These are phyloP conservation scores for Rhizoglyphus robini DNA, from an alignment of 1,140 invertebrate species.

Conservation along the genomic window DNA sequence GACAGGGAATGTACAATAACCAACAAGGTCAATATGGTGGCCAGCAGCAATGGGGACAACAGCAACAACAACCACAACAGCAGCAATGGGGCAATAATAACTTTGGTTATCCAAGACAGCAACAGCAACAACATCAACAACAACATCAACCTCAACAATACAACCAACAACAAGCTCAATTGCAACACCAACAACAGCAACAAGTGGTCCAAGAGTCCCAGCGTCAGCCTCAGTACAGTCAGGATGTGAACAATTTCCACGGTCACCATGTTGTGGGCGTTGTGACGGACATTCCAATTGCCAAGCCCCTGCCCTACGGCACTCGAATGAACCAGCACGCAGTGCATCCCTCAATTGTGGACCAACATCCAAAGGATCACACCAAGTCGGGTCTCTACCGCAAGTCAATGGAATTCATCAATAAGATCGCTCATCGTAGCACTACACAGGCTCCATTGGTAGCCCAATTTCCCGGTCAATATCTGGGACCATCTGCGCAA, in stretches of 20 bases:
- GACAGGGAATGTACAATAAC: neutral
- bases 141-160: neutral
- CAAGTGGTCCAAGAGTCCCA: neutral
- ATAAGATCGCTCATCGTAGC: neutral
- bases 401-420: neutral
- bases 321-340: no score
- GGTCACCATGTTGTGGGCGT: no score
- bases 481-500: neutral
- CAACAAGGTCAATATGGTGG: neutral
- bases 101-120: neutral
- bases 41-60: neutral
- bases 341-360: neutral
- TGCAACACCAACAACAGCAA: neutral
- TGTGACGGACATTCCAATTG: no score
- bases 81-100: neutral
- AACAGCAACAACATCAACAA: neutral
- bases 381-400: neutral
- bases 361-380: neutral
- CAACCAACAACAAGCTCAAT: neutral
- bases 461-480: neutral
- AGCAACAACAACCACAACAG: neutral
- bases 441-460: neutral
- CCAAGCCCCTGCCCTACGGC: neutral
- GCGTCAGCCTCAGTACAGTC: neutral
- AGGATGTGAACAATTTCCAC: neutral